These are phyloP conservation scores for Acanthurus lineatus DNA, from an alignment of 2,797 vertebrate species.

Conservation along the genomic window DNA sequence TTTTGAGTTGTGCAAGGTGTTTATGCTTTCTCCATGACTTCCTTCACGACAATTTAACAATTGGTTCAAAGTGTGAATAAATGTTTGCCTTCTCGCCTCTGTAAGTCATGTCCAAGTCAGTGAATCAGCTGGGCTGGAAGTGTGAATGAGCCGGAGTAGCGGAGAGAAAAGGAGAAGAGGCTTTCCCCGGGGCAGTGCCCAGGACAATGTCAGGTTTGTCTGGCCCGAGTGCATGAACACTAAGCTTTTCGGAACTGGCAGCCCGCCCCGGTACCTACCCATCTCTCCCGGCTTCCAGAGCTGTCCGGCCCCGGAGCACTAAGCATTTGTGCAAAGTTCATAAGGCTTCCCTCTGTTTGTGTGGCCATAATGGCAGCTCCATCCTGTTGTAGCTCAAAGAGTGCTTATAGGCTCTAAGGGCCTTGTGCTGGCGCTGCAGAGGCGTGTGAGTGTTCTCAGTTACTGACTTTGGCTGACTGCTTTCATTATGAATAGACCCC, in stretches of 20 bases:
- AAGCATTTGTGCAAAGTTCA: slow-evolving; percentile 89
- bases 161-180: slow-evolving; percentile 74
- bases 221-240: slow-evolving; percentile 79
- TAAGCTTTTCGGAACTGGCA: slow-evolving; percentile 86
- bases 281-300: slow-evolving; percentile 74
- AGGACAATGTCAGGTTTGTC: slow-evolving; percentile 87
- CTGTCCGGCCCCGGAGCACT: slow-evolving; percentile 78
- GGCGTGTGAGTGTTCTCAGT: slow-evolving; percentile 82
- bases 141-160: slow-evolving; percentile 63
- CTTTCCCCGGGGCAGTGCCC: slow-evolving; percentile 74
- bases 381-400: slow-evolving; percentile 85
- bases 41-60: slow-evolving; percentile 45
- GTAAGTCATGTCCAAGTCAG: slow-evolving; percentile 66
- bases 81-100: slow-evolving; percentile 73
- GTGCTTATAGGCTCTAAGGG: slow-evolving; percentile 72
- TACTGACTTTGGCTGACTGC: slow-evolving; percentile 80
- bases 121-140: slow-evolving; percentile 66
- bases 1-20: slow-evolving; percentile 19
- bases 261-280: slow-evolving; percentile 78
- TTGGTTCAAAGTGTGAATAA: slow-evolving; percentile 73
- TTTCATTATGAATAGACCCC: slow-evolving; percentile 71
- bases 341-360: slow-evolving; percentile 88
- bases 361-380: slow-evolving; percentile 81
- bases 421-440: slow-evolving; percentile 67
- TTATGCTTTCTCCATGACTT: slow-evolving; percentile 31